Evolutionary conservation across 2,113 vertebrate genomes (phyloP), one percentile per base, ranked within the genome.

Genomic region (Tympanuchus pallidicinctus): DNA sequence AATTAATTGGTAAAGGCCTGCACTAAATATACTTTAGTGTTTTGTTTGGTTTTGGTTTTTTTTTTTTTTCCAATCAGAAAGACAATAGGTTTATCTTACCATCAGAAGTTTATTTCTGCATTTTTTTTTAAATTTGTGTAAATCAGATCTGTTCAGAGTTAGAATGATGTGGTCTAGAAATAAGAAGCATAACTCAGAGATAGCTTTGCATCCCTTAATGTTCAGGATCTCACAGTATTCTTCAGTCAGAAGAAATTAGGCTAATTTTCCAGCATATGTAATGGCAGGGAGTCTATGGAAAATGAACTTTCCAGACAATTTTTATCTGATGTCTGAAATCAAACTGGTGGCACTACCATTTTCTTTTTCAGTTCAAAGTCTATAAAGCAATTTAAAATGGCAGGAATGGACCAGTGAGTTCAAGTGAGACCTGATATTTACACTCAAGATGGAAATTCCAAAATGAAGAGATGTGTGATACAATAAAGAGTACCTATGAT

Each of bases 391-490:
- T 76, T 63, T 38, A 2, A n/a, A 38, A 60, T 80, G 32, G n/a
- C 14, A 89, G 64, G 88, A 92, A 75, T 43, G 20, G 24, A 32
- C 60, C 66, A 60, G 40, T 38, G 61, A 83, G 82, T 76, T 90
- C 74, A 65, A 94, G 81, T 34, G 75, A 74, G 82, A 82, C 56
- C 65, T 89, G n/a, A 40, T 92, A 87, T 79, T 90, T 89, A 85
- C 36, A 85, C 42, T 91, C 48, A 13, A 50, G 60, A 60, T 60
- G 50, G 59, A 67, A 93, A 83, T 38, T 71, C 75, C 42, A 52
- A 93, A 89, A 77, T 71, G 72, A 92, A 89, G 76, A 89, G 42
- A 56, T 73, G 27, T 86, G 36, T 77, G 57, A 81, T 52, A 48
- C 6, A 88, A 72, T 86, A 84, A 92, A 89, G 52, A 32, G n/a